Evolutionary conservation across 2,113 vertebrate genomes (phyloP).

Genomic region (Ceyx cyanopectus): DNA sequence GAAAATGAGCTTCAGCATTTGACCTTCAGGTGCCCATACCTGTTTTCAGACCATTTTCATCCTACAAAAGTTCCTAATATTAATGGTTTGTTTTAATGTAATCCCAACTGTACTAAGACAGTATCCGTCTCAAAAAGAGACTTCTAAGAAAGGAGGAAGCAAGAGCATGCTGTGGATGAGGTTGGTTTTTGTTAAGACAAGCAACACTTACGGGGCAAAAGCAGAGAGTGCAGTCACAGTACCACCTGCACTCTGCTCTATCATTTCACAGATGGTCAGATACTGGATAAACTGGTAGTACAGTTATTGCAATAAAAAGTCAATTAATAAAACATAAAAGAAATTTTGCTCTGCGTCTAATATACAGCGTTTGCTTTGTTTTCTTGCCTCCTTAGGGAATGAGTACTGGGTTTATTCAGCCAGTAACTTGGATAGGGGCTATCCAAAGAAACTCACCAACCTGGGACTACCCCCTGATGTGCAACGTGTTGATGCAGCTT

Average conservation of each 20-base stretch:
- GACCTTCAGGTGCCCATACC: not conserved
- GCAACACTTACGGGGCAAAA: not conserved
- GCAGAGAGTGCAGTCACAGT: not conserved
- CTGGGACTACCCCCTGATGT: slow-evolving; percentile 89
- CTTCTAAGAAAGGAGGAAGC: not conserved
- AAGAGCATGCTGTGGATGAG: not conserved
- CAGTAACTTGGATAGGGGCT: slow-evolving; percentile 88
- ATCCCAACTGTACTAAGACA: not conserved
- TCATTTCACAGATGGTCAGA: not conserved
- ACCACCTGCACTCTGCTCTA: not conserved
- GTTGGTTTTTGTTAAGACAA: not conserved
- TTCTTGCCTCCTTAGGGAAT: slow-evolving; percentile 78
- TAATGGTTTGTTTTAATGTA: not conserved
- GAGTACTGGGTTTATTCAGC: slow-evolving; percentile 94
- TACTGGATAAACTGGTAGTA: not conserved
- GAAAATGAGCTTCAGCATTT: not conserved
- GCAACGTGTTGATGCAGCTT: slow-evolving; percentile 88
- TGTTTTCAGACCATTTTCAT: not conserved
- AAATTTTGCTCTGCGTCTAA: not conserved
- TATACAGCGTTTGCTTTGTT: not conserved
- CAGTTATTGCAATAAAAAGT: not conserved
- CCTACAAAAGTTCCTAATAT: not conserved
- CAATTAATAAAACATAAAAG: not conserved
- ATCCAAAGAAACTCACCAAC: slow-evolving; percentile 89
- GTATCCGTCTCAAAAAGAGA: not conserved